Percentiles rank a stretch among this genome's conserved stretches.
phyloP scores from a whole-genome alignment of 1,140 invertebrate genomes.

The Cryptotermes secundus region DNA sequence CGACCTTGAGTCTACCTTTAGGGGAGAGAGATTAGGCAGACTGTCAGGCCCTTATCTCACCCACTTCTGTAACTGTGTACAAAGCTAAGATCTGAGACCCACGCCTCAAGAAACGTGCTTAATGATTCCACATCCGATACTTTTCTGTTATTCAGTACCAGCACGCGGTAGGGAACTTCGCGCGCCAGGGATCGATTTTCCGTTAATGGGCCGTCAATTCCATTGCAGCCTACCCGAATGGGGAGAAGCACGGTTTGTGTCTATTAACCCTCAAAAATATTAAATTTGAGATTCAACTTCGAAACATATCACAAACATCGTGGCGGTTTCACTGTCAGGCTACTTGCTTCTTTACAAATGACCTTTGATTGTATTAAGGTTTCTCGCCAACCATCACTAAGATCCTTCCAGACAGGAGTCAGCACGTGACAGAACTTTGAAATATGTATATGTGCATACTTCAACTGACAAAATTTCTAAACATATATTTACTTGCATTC shows the following conservation, averaged over 20 bases:
- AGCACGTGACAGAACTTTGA: too few relatives aligned
- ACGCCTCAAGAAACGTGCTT: background rate
- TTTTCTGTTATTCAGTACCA: background rate
- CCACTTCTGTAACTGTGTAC: background rate
- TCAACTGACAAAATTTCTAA: too few relatives aligned
- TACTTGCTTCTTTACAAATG: too few relatives aligned
- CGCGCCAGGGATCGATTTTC: background rate
- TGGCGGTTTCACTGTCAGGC: too few relatives aligned
- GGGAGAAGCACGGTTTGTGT: background rate
- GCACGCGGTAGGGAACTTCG: background rate
- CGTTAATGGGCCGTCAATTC: constrained; percentile 3
- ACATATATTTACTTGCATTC: too few relatives aligned
- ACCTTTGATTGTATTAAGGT: too few relatives aligned
- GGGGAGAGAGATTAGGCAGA: background rate
- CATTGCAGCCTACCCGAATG: background rate
- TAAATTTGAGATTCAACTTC: background rate
- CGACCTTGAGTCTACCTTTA: background rate
- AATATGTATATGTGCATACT: too few relatives aligned
- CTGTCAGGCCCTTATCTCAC: background rate
- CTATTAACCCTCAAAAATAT: background rate
- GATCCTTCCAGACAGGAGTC: too few relatives aligned
- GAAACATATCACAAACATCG: too few relatives aligned
- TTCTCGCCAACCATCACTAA: too few relatives aligned
- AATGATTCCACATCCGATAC: constrained; percentile 3
- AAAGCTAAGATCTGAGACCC: too few relatives aligned